phyloP scores from a whole-genome alignment of 2,888 invertebrate genomes.

The Philereme vetulata region DNA sequence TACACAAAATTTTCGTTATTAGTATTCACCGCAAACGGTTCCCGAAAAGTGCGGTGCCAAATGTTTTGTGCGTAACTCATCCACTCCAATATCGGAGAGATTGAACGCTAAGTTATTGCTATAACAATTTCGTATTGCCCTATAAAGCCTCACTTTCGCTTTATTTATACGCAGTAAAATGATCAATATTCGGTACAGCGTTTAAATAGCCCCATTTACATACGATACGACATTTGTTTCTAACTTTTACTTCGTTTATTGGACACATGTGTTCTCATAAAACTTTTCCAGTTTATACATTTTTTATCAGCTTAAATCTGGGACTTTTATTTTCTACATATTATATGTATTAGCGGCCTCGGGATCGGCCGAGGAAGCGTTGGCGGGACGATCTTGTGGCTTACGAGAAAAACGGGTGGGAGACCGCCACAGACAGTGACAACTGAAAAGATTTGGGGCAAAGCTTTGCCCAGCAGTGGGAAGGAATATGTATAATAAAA shows the following conservation, averaged over 20 bases:
- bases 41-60: conserved; percentile 53
- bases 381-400: no score
- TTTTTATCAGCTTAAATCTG: background rate
- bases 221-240: conserved; percentile 39
- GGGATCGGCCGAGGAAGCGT: no score
- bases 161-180: conserved; percentile 80
- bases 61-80: conserved; percentile 73
- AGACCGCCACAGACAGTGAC: no score
- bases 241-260: background rate
- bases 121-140: conserved; percentile 80
- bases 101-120: conserved; percentile 76
- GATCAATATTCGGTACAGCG: conserved; percentile 78
- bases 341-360: no score
- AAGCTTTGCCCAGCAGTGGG: no score
- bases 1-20: conserved; percentile 52
- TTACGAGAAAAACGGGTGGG: no score
- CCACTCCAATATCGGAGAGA: conserved; percentile 76
- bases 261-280: background rate
- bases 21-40: conserved; percentile 60
- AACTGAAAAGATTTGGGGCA: no score
- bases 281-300: background rate
- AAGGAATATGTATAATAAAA: no score
- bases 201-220: conserved; percentile 53
- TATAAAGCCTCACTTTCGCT: conserved; percentile 79
- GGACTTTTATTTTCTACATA: background rate